Conservation (phyloP, 2,888 invertebrate genomes). For the Podotricha telesiphe region DNA sequence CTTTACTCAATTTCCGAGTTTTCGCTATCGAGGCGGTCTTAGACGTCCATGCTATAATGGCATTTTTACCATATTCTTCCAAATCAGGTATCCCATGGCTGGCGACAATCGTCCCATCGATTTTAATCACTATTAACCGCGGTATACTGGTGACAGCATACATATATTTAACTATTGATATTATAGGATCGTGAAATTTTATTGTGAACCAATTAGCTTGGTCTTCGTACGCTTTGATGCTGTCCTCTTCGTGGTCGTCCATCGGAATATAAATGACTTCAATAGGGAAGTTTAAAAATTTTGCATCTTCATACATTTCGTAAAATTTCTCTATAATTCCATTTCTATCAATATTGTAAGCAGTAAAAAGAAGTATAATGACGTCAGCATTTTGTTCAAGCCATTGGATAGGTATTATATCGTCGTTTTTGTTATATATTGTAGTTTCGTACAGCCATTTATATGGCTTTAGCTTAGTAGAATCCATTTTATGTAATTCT, state of each 20-base stretch:
- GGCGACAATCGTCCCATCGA: constrained; percentile 63
- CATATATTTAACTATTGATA: constrained; percentile 58
- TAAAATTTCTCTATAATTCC: constrained; percentile 65
- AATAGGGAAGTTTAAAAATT: constrained; percentile 63
- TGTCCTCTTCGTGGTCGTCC: constrained; percentile 60
- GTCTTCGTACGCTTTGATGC: constrained; percentile 52
- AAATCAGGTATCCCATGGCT: constrained; percentile 64
- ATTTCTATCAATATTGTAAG: constrained; percentile 60
- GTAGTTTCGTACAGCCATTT: constrained; percentile 61
- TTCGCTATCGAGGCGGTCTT: constrained; percentile 49
- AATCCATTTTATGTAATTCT: constrained; percentile 32
- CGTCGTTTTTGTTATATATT: constrained; percentile 60
- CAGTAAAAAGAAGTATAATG: constrained; percentile 63
- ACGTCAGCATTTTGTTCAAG: constrained; percentile 61
- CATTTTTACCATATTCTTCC: constrained; percentile 67
- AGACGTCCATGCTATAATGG: constrained; percentile 67
- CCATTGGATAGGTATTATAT: constrained; percentile 56
- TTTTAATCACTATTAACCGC: constrained; percentile 58
- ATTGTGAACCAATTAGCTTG: constrained; percentile 79
- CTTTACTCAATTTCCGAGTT: constrained; percentile 57
- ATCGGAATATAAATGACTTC: constrained; percentile 72
- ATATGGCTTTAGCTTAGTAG: constrained; percentile 50
- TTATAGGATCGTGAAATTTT: constrained; percentile 58
- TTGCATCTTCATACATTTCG: constrained; percentile 66
- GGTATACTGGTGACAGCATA: constrained; percentile 65